These are phyloP conservation scores for Drosophila vallismaia DNA, from an alignment of 2,888 invertebrate species.

Conservation along the genomic window DNA sequence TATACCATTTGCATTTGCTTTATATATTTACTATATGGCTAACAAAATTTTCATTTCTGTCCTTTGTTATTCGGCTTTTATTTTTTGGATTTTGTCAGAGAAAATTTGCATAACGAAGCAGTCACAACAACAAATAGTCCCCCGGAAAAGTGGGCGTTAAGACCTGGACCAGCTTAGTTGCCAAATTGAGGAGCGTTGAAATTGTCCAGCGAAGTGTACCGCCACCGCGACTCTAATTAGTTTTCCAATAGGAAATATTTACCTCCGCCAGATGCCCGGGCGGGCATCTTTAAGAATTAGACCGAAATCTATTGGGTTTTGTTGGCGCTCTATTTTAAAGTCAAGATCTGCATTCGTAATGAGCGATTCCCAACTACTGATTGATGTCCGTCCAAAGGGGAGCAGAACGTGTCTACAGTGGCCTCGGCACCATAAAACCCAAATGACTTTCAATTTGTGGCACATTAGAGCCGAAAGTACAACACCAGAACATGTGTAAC, in stretches of 20 bases:
- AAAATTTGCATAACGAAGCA: slow-evolving; percentile 80
- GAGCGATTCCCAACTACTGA: slow-evolving; percentile 59
- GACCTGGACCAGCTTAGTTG: slow-evolving; percentile 56
- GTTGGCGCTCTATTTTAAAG: slow-evolving; percentile 44
- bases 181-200: slow-evolving; percentile 49
- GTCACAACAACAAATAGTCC: slow-evolving; percentile 41
- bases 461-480: slow-evolving; percentile 60
- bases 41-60: slow-evolving; percentile 68
- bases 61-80: slow-evolving; percentile 45
- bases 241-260: slow-evolving; percentile 54
- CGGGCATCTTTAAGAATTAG: slow-evolving; percentile 51
- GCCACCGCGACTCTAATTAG: slow-evolving; percentile 64
- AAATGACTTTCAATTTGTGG: slow-evolving; percentile 78
- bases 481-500: slow-evolving; percentile 34
- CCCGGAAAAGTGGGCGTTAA: slow-evolving; percentile 40
- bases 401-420: slow-evolving; percentile 43
- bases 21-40: slow-evolving; percentile 55
- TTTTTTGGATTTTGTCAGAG: slow-evolving; percentile 36
- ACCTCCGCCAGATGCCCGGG: slow-evolving; percentile 18
- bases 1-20: slow-evolving; percentile 71
- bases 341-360: slow-evolving; percentile 64
- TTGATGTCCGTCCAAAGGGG: slow-evolving; percentile 64
- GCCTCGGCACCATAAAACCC: slow-evolving; percentile 48
- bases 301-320: slow-evolving; percentile 28
- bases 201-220: slow-evolving; percentile 58